Conservation (phyloP, 1,140 invertebrate species). For the Contarinia nasturtii region DNA sequence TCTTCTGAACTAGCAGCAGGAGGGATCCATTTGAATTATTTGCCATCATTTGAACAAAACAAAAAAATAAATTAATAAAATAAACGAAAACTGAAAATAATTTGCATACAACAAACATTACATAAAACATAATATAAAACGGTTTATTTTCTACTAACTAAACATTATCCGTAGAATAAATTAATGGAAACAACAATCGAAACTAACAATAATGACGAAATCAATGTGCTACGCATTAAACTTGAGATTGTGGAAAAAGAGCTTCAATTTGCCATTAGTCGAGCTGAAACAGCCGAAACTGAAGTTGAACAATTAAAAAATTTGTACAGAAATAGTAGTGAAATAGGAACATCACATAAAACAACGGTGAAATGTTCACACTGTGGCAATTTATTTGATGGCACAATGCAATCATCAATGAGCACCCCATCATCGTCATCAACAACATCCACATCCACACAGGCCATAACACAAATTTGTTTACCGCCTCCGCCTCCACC, state of each 20-base stretch:
- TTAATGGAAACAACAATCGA: constrained; percentile 22
- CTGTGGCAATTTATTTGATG: background rate
- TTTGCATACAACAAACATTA: background rate
- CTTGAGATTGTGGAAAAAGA: constrained; percentile 22
- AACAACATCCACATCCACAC: constrained; percentile 4
- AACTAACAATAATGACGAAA: constrained; percentile 24
- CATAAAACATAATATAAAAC: background rate
- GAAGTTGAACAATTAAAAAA: constrained; percentile 10
- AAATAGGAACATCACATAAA: background rate
- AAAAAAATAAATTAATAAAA: background rate
- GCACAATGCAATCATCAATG: background rate
- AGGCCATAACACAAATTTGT: background rate
- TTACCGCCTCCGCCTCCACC: constrained; percentile 4
- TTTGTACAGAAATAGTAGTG: background rate
- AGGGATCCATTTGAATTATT: no score
- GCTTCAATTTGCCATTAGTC: constrained; percentile 12
- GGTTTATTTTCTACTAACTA: background rate
- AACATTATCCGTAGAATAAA: constrained; percentile 14
- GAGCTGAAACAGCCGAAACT: constrained; percentile 18
- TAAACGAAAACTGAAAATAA: background rate
- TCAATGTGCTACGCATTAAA: constrained; percentile 24
- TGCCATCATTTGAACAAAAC: no score
- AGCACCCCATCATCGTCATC: constrained; percentile 8
- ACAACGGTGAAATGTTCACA: background rate
- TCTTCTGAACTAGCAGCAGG: no score